These are phyloP conservation scores for Actinia tenebrosa DNA, from an alignment of 64 coral and sea anemone genomes.

Conservation along the genomic window DNA sequence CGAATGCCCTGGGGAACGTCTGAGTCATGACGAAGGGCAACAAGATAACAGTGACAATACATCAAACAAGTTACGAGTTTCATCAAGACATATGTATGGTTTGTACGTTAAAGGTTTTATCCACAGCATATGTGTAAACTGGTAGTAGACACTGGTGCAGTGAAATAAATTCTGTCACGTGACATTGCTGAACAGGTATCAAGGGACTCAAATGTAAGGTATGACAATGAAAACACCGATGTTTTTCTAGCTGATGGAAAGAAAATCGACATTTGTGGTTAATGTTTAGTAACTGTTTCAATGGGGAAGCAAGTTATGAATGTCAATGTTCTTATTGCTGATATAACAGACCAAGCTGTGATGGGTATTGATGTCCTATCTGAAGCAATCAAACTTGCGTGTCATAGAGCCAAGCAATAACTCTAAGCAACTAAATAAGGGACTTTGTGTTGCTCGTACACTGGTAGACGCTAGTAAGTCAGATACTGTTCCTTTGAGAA, in stretches of 20 bases:
- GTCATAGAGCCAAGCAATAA: not conserved
- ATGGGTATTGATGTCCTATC: slow-evolving; percentile 18
- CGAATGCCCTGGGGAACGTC: slow-evolving; percentile 28
- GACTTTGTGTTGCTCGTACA: slow-evolving; percentile 18
- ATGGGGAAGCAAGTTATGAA: slow-evolving; percentile 13
- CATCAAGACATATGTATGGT: slow-evolving; percentile 9
- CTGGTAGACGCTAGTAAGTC: slow-evolving; percentile 1
- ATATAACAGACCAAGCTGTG: slow-evolving; percentile 26
- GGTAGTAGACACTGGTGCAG: slow-evolving; percentile 32
- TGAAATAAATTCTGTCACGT: not conserved
- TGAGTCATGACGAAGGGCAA: slow-evolving; percentile 8
- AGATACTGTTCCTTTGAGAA: not conserved
- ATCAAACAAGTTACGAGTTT: slow-evolving; percentile 9
- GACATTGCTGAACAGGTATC: too few species aligned
- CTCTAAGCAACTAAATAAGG: not conserved
- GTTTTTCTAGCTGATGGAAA: not conserved
- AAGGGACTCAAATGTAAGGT: not conserved
- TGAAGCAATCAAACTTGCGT: not conserved
- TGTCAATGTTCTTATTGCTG: not conserved
- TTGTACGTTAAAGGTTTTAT: slow-evolving; percentile 18
- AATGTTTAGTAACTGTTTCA: slow-evolving; percentile 13
- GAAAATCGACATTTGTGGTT: slow-evolving; percentile 22
- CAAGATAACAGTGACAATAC: slow-evolving; percentile 1
- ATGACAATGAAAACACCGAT: not conserved
- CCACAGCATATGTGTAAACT: slow-evolving; percentile 16